Base-by-base conservation (phyloP, 2,888 invertebrate genomes). In the Ophion ellenae region DNA sequence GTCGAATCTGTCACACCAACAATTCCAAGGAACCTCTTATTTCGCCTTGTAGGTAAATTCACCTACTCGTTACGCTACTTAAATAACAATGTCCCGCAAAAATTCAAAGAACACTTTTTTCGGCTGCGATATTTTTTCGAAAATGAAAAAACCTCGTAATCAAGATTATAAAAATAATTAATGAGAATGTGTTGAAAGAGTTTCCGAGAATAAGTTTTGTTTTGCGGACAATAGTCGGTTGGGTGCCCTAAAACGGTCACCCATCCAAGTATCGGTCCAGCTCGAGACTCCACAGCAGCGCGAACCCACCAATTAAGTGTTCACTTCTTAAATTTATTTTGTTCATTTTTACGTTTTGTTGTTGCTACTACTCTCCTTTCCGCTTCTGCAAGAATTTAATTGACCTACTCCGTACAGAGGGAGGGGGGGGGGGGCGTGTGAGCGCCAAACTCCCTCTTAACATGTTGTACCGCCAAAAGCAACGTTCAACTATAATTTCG, bases 1-100 rank as follows among this genome's bases (percentile, higher is more conserved):
- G 96, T 93, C 95, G 96, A 89, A 96, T 96, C 91, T 96, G 96
- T 94, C 95, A 95, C 90, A 94, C 94, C 47, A 95, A 93, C 89
- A 94, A 94, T 63, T 88, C 91, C 77, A 94, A 94, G 89, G 95
- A 95, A 90, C 90, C 95, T 82, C 94, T 96, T 89, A 96, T 96
- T 94, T 96, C 96, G 0, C 96, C 96, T 87, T 93, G 93, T 91
- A 93, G 93, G 93, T 93, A 90, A 92, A 90, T 90, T 81, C 77
- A 74, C 24, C 45, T 71, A 69, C 20, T 24, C 45, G n/a, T 59
- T 70, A n/a, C 14, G 0, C 2, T 47, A 14, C 47, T 1, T 14
- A 9, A 47, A 47, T 47, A 47, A 47, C 3, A 47, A 11, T 11
- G 0, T 47, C 47, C 47, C 11, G 14, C 1, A 47, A 47, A 47